Evolutionary conservation across 1,140 invertebrate genomes (phyloP), one percentile per base, ranked within the genome.

Genomic region (Melitaea cinxia): DNA sequence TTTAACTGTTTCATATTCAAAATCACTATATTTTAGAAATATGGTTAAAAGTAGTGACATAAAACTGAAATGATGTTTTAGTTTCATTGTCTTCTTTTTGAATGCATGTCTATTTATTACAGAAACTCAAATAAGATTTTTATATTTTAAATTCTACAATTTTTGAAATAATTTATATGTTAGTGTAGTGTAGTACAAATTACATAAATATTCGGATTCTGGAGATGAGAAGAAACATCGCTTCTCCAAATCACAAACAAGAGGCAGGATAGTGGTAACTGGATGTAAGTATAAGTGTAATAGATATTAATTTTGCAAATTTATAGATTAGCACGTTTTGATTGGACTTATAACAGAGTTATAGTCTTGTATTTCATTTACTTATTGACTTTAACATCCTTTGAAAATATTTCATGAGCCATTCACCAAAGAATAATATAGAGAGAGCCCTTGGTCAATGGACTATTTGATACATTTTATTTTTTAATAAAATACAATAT

Each of bases 401-500:
- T 78, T 72, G 77, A 75, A 72, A 77, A 76, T 58, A 75, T 58
- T 57, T 72, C 71, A 23, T 66, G 69, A 68, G 69, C 49, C 67
- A 70, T 72, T 73, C 74, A 82, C 82, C 80, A 85, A 82, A 82
- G 82, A 85, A 70, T 80, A 73, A 70, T 53, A 6, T 42, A 53
- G 39, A 39, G 17, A 33, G n/a, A n/a, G 7, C n/a, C 9, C 4
- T 17, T 17, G 37, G 15, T 62, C 37, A 30, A 39, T 53, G 23
- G 14, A 42, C n/a, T 52, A 26, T 59, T 33, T 23, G 47, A 60
- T 42, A 42, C 54, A 21, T 49, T 60, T 60, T 60, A 54, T 42
- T 33, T 45, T 33, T 15, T 15, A 60, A 37, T 14, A 57, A 50
- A 60, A 60, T 60, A 50, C 39, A 15, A 60, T 1, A 52, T 60